Evolutionary conservation across 2,797 vertebrate species (phyloP).

Genomic region (Muscicapa striata): DNA sequence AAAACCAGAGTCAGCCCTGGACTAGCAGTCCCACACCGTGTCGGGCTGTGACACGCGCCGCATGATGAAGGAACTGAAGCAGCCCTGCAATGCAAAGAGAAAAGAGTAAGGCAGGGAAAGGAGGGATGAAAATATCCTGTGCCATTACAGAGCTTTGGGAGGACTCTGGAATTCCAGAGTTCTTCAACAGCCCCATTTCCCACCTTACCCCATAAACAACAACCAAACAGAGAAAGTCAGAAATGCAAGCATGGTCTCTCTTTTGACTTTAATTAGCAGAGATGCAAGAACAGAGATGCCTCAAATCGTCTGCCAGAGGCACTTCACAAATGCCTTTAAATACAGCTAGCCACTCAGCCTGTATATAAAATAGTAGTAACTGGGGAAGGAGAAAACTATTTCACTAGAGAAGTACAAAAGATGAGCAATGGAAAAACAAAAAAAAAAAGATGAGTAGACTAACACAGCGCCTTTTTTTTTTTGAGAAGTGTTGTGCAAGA

Average conservation of each 20-base stretch:
- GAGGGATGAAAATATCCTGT: background rate
- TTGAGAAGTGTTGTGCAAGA: background rate
- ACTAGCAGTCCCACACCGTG: background rate
- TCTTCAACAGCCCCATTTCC: background rate
- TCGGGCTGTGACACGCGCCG: accelerated
- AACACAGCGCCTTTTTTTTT: background rate
- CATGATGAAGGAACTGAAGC: background rate
- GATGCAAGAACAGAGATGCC: background rate
- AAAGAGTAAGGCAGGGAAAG: background rate
- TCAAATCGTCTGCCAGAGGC: background rate
- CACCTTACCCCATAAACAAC: background rate
- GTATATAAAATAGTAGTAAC: background rate
- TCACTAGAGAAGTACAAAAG: background rate
- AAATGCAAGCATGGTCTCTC: background rate
- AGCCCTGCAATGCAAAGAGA: background rate
- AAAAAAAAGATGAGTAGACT: background rate
- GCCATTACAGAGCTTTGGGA: background rate
- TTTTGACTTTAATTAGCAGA: background rate
- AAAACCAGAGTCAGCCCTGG: background rate
- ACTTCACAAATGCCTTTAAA: background rate
- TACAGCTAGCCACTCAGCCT: background rate
- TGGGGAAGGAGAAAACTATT: background rate
- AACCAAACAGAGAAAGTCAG: background rate
- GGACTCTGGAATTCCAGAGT: background rate
- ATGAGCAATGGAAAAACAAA: background rate